Evolutionary conservation across 2,113 vertebrate species (phyloP).

Genomic region (Cyphomyrus plagiostoma): DNA sequence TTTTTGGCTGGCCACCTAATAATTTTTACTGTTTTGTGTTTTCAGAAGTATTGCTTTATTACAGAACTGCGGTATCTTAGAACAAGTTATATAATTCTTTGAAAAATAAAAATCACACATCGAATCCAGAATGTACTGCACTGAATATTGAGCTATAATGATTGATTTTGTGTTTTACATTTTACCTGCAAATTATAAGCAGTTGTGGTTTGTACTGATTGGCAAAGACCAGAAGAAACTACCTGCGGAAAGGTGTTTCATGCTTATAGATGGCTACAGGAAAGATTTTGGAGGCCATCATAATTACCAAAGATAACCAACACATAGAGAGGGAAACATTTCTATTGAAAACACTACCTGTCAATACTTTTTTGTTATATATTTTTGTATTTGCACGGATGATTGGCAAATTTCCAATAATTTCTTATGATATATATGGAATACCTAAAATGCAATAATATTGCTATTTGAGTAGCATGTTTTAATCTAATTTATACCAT

Average conservation of each 20-base stretch:
- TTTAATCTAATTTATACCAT: too few species aligned
- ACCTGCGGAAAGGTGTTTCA: conserved; percentile 7
- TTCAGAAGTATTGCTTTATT: not conserved
- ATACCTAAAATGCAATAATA: too few species aligned
- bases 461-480: too few species aligned
- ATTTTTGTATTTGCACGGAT: not conserved
- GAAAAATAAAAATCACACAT: not conserved
- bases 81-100: not conserved
- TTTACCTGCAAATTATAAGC: not conserved
- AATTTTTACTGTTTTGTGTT: not conserved
- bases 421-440: too few species aligned
- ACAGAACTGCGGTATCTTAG: not conserved
- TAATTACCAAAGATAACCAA: conserved; percentile 3
- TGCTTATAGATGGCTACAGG: too few species aligned
- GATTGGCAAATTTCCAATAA: not conserved
- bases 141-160: not conserved
- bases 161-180: not conserved
- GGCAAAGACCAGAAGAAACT: not conserved
- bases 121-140: not conserved
- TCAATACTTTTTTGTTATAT: not conserved
- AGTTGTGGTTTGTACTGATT: not conserved
- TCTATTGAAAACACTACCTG: not conserved
- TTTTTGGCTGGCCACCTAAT: not conserved
- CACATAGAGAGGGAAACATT: not conserved
- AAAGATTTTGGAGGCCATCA: too few species aligned